phyloP scores from a whole-genome alignment of 1,140 invertebrate species.

The Pogonomyrmex californicus region DNA sequence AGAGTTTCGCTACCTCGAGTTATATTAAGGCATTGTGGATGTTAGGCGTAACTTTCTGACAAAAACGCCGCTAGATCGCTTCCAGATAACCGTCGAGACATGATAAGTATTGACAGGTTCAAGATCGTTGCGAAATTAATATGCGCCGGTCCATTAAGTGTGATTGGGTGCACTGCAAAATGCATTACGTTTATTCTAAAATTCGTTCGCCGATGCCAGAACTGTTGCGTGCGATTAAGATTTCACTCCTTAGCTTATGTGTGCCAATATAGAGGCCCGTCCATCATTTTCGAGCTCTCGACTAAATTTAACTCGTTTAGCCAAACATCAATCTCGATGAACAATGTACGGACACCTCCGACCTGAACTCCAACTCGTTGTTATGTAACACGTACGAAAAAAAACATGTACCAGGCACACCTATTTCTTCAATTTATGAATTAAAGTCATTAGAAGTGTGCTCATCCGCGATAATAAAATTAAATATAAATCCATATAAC shows the following conservation, averaged over 20 bases:
- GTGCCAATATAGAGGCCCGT: slow-evolving; percentile 49
- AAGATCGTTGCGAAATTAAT: slow-evolving; percentile 31
- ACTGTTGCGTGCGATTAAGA: slow-evolving; percentile 61
- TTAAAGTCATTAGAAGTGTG: background rate
- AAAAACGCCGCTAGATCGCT: slow-evolving; percentile 57
- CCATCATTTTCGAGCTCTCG: slow-evolving; percentile 67
- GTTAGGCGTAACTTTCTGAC: slow-evolving; percentile 63
- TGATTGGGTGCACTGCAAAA: slow-evolving; percentile 5
- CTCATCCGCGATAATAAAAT: background rate
- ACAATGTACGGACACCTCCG: slow-evolving; percentile 50
- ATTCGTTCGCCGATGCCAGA: background rate
- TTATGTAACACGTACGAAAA: slow-evolving; percentile 48
- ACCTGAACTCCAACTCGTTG: background rate
- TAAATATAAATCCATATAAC: background rate
- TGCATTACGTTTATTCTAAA: slow-evolving; percentile 46
- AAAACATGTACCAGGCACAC: background rate
- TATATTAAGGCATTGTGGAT: slow-evolving; percentile 77
- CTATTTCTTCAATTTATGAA: background rate
- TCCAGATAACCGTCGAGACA: background rate
- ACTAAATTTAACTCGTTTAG: slow-evolving; percentile 72
- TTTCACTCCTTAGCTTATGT: slow-evolving; percentile 55
- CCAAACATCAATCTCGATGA: slow-evolving; percentile 62
- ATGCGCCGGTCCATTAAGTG: background rate
- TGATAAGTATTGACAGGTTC: slow-evolving; percentile 18
- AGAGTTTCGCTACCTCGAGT: slow-evolving; percentile 74